Percentiles rank a stretch among this genome's conserved stretches.
Evolutionary conservation across 2,797 vertebrate genomes (phyloP).

Genomic region (Otus scops): DNA sequence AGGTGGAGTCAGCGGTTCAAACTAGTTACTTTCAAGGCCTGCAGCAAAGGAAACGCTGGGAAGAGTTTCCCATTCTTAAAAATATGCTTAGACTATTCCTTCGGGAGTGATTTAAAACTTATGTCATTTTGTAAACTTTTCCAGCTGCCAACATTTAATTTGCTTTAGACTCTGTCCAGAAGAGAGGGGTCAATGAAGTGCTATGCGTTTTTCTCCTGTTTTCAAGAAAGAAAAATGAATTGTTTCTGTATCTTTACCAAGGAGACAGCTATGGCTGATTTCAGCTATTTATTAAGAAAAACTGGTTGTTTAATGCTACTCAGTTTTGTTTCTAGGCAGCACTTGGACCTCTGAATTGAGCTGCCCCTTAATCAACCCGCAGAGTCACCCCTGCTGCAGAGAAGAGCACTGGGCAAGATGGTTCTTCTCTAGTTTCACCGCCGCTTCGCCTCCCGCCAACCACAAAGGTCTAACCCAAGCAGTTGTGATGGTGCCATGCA

Average conservation of each 20-base stretch:
- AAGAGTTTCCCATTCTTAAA: slow-evolving; percentile 64
- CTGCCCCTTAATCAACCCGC: background rate
- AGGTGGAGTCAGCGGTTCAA: slow-evolving; percentile 13
- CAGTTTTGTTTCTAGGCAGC: slow-evolving; percentile 19
- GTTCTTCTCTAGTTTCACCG: background rate
- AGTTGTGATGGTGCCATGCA: background rate
- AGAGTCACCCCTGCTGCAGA: rapidly evolving
- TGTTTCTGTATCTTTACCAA: slow-evolving; percentile 47
- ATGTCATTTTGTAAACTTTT: slow-evolving; percentile 42
- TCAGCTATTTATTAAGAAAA: background rate
- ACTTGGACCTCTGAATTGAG: background rate
- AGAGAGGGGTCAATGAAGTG: slow-evolving; percentile 8
- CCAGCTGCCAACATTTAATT: slow-evolving; percentile 47
- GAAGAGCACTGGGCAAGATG: background rate
- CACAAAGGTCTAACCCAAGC: background rate
- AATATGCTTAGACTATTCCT: slow-evolving; percentile 38
- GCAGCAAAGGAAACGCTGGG: slow-evolving; percentile 9
- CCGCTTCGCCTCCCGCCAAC: background rate
- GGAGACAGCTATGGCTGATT: background rate
- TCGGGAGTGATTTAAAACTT: slow-evolving; percentile 48
- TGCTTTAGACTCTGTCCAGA: slow-evolving; percentile 41
- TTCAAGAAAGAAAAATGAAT: background rate
- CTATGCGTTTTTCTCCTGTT: background rate
- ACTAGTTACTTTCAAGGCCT: background rate
- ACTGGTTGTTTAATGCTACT: background rate